phyloP scores from a whole-genome alignment of 2,797 vertebrate genomes.

The Sebastes aleutianus region DNA sequence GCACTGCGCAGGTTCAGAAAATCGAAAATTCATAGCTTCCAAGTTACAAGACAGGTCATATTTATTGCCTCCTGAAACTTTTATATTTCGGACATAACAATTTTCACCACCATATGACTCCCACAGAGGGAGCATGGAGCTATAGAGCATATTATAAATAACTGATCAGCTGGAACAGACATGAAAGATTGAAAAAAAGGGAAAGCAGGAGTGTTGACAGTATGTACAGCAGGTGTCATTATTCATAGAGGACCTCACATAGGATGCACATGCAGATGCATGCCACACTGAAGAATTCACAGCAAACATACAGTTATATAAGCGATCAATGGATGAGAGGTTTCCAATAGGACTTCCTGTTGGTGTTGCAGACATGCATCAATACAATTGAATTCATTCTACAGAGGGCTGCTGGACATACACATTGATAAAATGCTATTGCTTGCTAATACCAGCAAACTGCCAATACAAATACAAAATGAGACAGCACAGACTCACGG shows the following conservation, averaged over 20 bases:
- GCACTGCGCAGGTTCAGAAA: background rate
- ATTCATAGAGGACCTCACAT: background rate
- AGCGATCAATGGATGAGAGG: slow-evolving; percentile 60
- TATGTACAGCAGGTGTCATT: background rate
- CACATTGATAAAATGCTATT: slow-evolving; percentile 14
- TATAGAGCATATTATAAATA: background rate
- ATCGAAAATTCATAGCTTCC: background rate
- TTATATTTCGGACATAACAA: background rate
- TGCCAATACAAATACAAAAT: slow-evolving; percentile 2
- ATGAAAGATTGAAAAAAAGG: background rate
- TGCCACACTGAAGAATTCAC: slow-evolving; percentile 4
- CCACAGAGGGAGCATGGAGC: background rate
- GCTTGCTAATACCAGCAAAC: slow-evolving; percentile 6
- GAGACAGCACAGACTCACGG: background rate
- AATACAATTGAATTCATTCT: slow-evolving; percentile 55
- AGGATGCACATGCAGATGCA: slow-evolving; percentile 41
- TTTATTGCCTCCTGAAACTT: background rate
- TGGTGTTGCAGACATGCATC: slow-evolving; percentile 46
- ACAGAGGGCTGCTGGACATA: slow-evolving; percentile 17
- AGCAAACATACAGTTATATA: slow-evolving; percentile 53
- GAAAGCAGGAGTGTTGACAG: background rate
- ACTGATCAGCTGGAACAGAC: background rate
- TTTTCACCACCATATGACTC: background rate
- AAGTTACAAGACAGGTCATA: background rate
- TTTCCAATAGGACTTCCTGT: slow-evolving; percentile 51